Base-by-base conservation (phyloP, 2,113 vertebrate species). In the Sialia sialis region DNA sequence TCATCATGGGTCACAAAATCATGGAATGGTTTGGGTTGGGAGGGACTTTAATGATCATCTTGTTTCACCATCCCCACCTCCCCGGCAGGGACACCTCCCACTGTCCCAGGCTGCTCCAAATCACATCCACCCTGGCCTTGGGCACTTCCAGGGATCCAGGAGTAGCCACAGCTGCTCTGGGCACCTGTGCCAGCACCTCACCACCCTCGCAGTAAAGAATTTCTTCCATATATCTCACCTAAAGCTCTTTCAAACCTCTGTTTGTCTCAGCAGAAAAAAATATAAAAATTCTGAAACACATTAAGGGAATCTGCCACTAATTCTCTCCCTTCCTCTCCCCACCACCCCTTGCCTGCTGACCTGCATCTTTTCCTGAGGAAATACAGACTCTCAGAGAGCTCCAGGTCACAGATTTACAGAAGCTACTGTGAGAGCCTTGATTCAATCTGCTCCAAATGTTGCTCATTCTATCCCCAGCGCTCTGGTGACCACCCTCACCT, bases 281-380 rank as follows among this genome's bases (percentile, higher is more conserved):
- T 51, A 41, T 34, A 3, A 1, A 12, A 29, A 48, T 62, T 41
- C 21, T 74, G 38, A 67, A 26, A 12, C 9, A 16, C 0, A 2
- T 43, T 12, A 26, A 79, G 34, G 36, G 89, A 82, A 72, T 56
- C 21, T 72, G 29, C 5, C 18, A 22, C 41, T 36, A 26, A 75
- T 66, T 64, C 2, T 5, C 4, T 3, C 19, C 5, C 17, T 15
- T 6, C 2, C 9, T 5, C 6, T 9, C 18, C 13, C 9, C 8
- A 4, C 13, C 18, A 5, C 7, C 4, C 12, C 18, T 84, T 60
- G 7, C 39, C 44, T 52, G 30, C 36, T 83, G 32, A 49, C 14
- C 79, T 64, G 8, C 23, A 16, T 13, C 36, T 87, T 84, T 72
- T 82, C 43, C 63, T 60, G 49, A 7, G 26, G 18, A 88, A 78